Evolutionary conservation across 2,797 vertebrate genomes (phyloP), one percentile per base, ranked within the genome.

Genomic region (Dicrostonyx torquatus): DNA sequence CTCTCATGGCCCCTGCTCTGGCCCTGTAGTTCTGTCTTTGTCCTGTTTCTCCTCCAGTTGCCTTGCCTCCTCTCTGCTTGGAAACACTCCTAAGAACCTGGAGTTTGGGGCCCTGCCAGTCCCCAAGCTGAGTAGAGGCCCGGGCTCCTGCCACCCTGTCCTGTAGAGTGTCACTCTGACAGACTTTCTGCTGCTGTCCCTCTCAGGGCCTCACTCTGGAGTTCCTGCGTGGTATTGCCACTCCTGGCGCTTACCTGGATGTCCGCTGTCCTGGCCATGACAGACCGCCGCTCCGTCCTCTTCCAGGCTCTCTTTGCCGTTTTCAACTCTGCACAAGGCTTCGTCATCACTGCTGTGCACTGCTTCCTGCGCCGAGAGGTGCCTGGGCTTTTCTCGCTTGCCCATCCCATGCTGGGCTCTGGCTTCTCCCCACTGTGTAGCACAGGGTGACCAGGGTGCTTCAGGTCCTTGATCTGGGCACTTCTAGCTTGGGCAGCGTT

Each of bases 241-340:
- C 98, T 99, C 97, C 98, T 99, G 97, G 99, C 99, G 0, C 99
- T 99, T 98, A 99, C 99, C 96, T 99, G 99, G 99, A 99, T 99
- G 99, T 99, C 99, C 87, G 99, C 99, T 0, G 99, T 99, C 97
- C 98, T 99, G 97, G 99, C 99, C 98, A 99, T 99, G 98, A 99
- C 99, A 5, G 99, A 99, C 98, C 99, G 99, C 60, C 99, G 99
- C 98, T 99, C 99, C 97, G 99, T 99, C 91, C 99, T 99, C 97
- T 99, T 99, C 98, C 99, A 99, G 99, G 98, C 99, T 87, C 98
- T 99, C 90, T 99, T 99, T n/a, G 99, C 99, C 0, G 99, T 99
- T 98, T 99, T 99, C 97, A 99, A 99, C 98, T 99, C 99, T 0
- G 99, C 99, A 18, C 99, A 99, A 97, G 99, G 99, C 95, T 99